These are phyloP conservation scores for Tragelaphus imberbis DNA, from an alignment of 2,113 vertebrate species.

Conservation along the genomic window DNA sequence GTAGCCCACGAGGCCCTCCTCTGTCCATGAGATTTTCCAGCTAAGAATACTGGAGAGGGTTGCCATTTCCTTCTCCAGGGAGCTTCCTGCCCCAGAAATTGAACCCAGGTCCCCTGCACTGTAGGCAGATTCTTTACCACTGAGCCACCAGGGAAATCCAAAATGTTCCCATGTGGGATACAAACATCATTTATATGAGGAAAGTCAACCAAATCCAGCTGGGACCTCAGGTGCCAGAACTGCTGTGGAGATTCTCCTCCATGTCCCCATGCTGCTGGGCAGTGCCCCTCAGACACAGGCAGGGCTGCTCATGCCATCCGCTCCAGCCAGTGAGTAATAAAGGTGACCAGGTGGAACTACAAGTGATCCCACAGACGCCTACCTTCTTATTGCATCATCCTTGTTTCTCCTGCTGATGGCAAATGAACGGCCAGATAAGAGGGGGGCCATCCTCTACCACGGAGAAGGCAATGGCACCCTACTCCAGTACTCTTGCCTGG, in stretches of 20 bases:
- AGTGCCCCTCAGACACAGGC: accelerated
- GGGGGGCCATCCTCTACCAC: neutral
- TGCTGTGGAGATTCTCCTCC: accelerated
- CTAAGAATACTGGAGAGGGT: neutral
- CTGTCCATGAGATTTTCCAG: neutral
- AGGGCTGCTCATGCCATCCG: too few species aligned
- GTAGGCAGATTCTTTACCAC: neutral
- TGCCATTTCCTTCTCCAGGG: neutral
- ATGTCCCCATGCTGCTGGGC: neutral
- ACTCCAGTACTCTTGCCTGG: too few species aligned
- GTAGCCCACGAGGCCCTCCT: neutral
- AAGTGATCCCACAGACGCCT: neutral
- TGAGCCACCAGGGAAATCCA: neutral
- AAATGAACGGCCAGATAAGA: neutral
- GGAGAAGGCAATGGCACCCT: too few species aligned
- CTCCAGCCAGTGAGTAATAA: neutral
- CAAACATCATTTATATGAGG: too few species aligned
- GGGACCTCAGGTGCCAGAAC: neutral
- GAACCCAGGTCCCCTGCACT: neutral
- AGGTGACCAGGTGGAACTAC: neutral
- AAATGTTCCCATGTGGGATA: neutral
- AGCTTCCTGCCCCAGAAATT: neutral
- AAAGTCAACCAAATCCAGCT: neutral
- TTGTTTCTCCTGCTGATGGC: neutral
- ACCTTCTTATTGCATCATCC: neutral